Evolutionary conservation across 1,140 invertebrate genomes (phyloP), one percentile per base, ranked within the genome.

Genomic region (Triops cancriformis): DNA sequence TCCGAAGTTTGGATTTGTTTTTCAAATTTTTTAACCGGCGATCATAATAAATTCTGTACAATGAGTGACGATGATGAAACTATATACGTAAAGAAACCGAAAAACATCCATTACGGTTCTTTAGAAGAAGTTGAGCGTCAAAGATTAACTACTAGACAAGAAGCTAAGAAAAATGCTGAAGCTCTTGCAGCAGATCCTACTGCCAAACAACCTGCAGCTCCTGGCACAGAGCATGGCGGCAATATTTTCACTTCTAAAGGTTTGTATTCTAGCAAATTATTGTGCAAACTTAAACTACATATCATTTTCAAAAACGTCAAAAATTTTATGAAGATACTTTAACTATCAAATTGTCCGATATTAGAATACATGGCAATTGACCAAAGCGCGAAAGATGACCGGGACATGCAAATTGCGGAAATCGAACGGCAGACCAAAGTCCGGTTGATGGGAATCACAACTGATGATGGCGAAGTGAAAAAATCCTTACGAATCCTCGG

Each of bases 381-480:
- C 51, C 51, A 64, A 23, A 64, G 18, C 51, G 51, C 18, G 0
- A 64, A 64, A 64, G 51, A 64, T 64, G 51, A 64, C 51, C 51
- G 51, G 18, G 51, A 64, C n/a, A 64, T 64, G 51, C 51, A 64
- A 64, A 64, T 64, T 23, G 51, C 51, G 51, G 51, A 64, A 23
- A 64, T 64, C 23, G 51, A 64, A 23, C 51, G 51, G 0, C 51
- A 64, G 18, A 64, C 51, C 51, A 64, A 64, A 64, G 51, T 64
- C n/a, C 51, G 51, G 3, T 64, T 64, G 23, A 64, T 64, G 51
- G 51, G 51, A 64, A 94, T 96, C 0, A 94, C 93, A 1, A 96
- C 94, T 0, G 96, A 98, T 87, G 96, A 98, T 87, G 89, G 89
- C 14, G 95, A 98, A 87, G 96, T 98, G 0, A 95, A 96, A 81